These are phyloP conservation scores for Poeciliopsis turneri DNA, from an alignment of 2,797 vertebrate species.

Conservation along the genomic window DNA sequence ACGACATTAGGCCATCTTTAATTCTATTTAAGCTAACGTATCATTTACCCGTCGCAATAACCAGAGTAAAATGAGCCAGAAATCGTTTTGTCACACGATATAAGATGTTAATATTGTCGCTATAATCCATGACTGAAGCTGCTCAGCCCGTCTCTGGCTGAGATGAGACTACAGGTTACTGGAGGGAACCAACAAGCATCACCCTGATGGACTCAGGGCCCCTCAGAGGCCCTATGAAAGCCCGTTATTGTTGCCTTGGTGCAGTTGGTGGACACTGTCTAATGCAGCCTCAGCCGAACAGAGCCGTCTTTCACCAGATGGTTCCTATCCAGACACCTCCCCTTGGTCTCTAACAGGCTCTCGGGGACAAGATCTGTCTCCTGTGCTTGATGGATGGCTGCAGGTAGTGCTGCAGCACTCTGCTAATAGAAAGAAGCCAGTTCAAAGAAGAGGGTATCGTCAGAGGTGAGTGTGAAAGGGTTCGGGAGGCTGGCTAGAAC, in stretches of 20 bases:
- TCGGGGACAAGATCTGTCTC: constrained; percentile 63
- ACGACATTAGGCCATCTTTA: neutral
- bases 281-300: constrained; percentile 38
- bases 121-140: neutral
- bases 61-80: neutral
- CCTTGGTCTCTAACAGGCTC: constrained; percentile 54
- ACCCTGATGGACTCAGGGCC: neutral
- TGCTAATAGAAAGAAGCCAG: constrained; percentile 33
- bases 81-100: neutral
- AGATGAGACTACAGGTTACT: neutral
- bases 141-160: neutral
- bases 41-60: neutral
- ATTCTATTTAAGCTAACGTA: neutral
- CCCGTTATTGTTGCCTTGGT: constrained; percentile 60
- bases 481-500: constrained; percentile 25
- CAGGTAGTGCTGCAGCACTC: constrained; percentile 56
- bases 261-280: constrained; percentile 46
- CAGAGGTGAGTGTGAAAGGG: constrained; percentile 18
- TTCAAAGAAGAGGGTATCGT: constrained; percentile 48
- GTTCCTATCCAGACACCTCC: constrained; percentile 66
- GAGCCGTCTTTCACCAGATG: constrained; percentile 60
- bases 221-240: constrained; percentile 48
- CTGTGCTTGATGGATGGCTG: constrained; percentile 69
- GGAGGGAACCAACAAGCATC: neutral
- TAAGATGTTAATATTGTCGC: neutral